phyloP scores from a whole-genome alignment of 1,140 invertebrate genomes.

The Brachionus calyciflorus region DNA sequence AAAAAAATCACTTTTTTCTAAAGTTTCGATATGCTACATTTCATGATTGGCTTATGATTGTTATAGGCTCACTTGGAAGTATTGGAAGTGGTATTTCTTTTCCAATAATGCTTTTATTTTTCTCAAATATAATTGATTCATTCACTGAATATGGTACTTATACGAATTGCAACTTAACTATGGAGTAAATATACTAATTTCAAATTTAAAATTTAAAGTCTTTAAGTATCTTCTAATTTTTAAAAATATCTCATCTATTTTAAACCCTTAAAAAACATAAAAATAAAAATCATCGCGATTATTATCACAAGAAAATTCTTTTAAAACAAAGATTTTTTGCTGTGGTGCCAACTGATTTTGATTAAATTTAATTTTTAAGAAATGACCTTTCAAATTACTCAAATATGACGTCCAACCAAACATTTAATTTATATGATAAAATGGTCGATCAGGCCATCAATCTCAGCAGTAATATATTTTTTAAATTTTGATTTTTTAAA shows the following conservation, averaged over 20 bases:
- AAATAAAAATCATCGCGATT: no score
- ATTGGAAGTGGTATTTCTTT: not conserved
- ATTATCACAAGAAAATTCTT: no score
- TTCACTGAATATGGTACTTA: conserved; percentile 7
- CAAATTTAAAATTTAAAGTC: no score
- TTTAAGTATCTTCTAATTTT: not conserved
- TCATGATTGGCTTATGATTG: not conserved
- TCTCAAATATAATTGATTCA: conserved; percentile 3
- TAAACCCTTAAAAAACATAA: no score
- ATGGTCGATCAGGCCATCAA: not conserved
- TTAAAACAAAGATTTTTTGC: no score
- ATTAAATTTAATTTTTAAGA: no score
- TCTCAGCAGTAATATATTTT: not conserved
- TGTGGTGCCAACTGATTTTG: no score
- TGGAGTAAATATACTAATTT: no score
- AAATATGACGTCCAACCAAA: not conserved
- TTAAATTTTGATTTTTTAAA: not conserved
- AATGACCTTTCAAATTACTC: not conserved
- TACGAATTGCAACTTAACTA: no score
- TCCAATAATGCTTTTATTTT: not conserved
- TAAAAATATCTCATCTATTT: no score
- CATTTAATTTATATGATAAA: not conserved
- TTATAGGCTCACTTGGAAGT: not conserved
- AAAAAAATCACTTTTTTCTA: no score
- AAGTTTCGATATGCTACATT: not conserved